These are phyloP conservation scores for Lasioglossum morio DNA, from an alignment of 2,888 invertebrate species.

Conservation along the genomic window DNA sequence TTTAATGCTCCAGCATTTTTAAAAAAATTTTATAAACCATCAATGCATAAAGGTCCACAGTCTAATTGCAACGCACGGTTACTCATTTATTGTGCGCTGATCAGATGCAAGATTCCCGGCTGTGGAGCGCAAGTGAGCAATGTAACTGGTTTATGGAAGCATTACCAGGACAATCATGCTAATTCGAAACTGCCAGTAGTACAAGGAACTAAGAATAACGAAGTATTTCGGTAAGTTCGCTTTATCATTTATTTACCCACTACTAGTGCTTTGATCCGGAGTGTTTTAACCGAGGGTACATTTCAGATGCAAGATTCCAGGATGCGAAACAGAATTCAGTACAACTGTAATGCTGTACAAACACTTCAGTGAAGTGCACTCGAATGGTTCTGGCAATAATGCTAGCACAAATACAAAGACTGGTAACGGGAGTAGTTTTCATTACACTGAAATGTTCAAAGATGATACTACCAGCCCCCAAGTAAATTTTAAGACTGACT, in stretches of 20 bases:
- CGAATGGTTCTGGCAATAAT: conserved; percentile 74
- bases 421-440: conserved; percentile 81
- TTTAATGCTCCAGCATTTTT: no score
- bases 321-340: conserved; percentile 79
- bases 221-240: conserved; percentile 77
- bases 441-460: conserved; percentile 78
- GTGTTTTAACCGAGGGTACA: neutral
- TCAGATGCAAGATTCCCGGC: conserved; percentile 82
- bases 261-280: neutral
- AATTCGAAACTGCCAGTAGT: conserved; percentile 79
- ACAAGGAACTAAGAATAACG: conserved; percentile 76
- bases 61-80: neutral
- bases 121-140: conserved; percentile 82
- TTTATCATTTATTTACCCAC: neutral
- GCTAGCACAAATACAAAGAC: conserved; percentile 81
- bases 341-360: conserved; percentile 79
- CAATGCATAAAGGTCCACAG: no score
- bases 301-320: conserved; percentile 80
- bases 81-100: conserved; percentile 19
- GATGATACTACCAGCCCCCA: conserved; percentile 78
- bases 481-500: conserved; percentile 83
- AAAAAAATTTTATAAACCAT: no score
- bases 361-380: conserved; percentile 80
- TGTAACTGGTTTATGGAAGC: conserved; percentile 81
- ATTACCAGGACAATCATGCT: conserved; percentile 83